These are phyloP conservation scores for Drosophila kurseongensis DNA, from an alignment of 1,140 invertebrate species.

Conservation along the genomic window DNA sequence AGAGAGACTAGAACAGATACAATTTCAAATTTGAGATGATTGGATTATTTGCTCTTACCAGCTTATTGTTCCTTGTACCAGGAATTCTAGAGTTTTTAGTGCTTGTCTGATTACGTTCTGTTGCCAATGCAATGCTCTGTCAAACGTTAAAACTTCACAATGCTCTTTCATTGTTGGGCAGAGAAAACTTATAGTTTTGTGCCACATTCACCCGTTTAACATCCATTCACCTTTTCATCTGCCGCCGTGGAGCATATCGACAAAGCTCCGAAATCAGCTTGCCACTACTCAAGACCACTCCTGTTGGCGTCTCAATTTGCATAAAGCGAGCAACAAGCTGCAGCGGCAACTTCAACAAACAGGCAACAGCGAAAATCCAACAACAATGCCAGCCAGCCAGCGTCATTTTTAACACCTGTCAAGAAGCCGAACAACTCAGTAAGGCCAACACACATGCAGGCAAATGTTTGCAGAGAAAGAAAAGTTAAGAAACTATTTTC, in stretches of 20 bases:
- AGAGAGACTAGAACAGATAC: slow-evolving; percentile 7
- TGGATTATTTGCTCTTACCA: slow-evolving; percentile 25
- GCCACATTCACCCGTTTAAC: slow-evolving; percentile 9
- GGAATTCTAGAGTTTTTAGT: neutral
- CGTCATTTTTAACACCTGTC: slow-evolving; percentile 78
- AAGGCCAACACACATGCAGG: slow-evolving; percentile 22
- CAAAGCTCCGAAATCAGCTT: slow-evolving; percentile 20
- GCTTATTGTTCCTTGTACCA: slow-evolving; percentile 14
- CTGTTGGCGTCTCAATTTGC: slow-evolving; percentile 52
- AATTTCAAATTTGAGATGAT: slow-evolving; percentile 59
- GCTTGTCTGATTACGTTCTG: slow-evolving; percentile 5
- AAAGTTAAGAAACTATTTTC: neutral
- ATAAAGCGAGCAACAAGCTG: slow-evolving; percentile 58
- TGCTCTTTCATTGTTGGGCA: slow-evolving; percentile 3
- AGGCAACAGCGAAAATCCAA: slow-evolving; percentile 14
- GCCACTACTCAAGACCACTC: slow-evolving; percentile 10
- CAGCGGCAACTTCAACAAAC: slow-evolving; percentile 27
- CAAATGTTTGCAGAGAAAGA: slow-evolving; percentile 8
- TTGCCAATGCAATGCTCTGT: slow-evolving; percentile 15
- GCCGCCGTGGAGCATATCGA: slow-evolving; percentile 21
- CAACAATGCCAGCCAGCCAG: slow-evolving; percentile 49
- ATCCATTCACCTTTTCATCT: slow-evolving; percentile 8
- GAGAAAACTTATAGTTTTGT: slow-evolving; percentile 1
- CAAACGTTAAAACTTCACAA: neutral
- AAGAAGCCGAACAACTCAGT: slow-evolving; percentile 60